Evolutionary conservation across 2,113 vertebrate genomes (phyloP).

Genomic region (Fukomys damarensis): DNA sequence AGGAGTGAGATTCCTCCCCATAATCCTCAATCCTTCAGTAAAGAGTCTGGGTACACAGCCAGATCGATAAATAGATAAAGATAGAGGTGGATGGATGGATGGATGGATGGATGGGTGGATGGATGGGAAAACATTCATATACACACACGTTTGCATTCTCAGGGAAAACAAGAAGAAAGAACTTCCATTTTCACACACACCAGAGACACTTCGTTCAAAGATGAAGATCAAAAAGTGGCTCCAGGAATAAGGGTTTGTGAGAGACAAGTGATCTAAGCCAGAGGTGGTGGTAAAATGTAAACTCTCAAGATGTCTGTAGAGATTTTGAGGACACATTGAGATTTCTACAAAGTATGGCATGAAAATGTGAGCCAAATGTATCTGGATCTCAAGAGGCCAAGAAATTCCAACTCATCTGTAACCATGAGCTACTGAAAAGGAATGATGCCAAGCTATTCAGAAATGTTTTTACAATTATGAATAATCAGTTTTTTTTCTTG

Average conservation of each 20-base stretch:
- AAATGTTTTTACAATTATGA: neutral
- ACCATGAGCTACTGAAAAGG: neutral
- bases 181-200: neutral
- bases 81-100: neutral
- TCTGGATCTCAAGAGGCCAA: neutral
- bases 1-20: neutral
- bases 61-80: neutral
- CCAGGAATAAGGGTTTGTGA: neutral
- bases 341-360: neutral
- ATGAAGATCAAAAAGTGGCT: neutral
- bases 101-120: neutral
- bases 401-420: conserved; percentile 10
- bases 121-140: too few species aligned
- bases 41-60: neutral
- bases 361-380: neutral
- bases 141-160: rapidly evolving
- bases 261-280: neutral
- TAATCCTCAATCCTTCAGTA: neutral
- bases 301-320: neutral
- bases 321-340: neutral
- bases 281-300: neutral
- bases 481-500: neutral
- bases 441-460: neutral
- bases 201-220: neutral
- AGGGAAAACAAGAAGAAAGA: neutral